phyloP scores from a whole-genome alignment of 2,797 vertebrate species.

The Pantherophis alleghaniensis region DNA sequence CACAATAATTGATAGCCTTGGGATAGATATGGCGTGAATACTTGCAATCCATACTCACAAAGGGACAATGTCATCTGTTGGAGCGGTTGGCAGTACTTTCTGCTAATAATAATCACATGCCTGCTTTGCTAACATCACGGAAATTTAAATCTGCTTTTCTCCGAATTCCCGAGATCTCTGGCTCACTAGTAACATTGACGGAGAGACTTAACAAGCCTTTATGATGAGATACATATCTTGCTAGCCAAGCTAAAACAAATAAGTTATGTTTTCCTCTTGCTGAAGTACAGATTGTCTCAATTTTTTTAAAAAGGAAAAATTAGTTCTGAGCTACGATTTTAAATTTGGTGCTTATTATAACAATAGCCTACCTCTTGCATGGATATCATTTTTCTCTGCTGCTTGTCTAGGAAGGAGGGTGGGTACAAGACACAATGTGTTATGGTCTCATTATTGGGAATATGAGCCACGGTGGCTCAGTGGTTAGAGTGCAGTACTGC shows the following conservation, averaged over 20 bases:
- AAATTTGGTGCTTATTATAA: neutral
- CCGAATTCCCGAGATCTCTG: neutral
- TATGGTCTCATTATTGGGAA: too few relatives aligned
- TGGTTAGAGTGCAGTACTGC: too few relatives aligned
- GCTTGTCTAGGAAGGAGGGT: neutral
- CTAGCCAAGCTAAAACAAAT: neutral
- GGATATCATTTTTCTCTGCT: neutral
- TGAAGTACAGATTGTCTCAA: neutral
- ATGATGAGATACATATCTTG: neutral
- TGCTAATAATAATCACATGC: constrained; percentile 31
- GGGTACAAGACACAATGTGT: neutral
- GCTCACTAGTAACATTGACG: constrained; percentile 22
- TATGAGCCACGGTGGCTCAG: too few relatives aligned
- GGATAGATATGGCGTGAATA: neutral
- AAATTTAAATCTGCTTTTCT: constrained; percentile 9
- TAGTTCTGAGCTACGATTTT: neutral
- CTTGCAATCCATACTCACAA: neutral
- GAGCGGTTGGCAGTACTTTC: neutral
- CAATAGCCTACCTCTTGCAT: neutral
- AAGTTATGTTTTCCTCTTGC: neutral
- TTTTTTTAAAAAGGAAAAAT: neutral
- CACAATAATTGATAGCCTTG: neutral
- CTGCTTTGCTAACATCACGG: constrained; percentile 35
- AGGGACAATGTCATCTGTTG: neutral
- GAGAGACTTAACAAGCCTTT: neutral